phyloP scores from a whole-genome alignment of 2,888 invertebrate genomes.

The Drosophila imparisetae region DNA sequence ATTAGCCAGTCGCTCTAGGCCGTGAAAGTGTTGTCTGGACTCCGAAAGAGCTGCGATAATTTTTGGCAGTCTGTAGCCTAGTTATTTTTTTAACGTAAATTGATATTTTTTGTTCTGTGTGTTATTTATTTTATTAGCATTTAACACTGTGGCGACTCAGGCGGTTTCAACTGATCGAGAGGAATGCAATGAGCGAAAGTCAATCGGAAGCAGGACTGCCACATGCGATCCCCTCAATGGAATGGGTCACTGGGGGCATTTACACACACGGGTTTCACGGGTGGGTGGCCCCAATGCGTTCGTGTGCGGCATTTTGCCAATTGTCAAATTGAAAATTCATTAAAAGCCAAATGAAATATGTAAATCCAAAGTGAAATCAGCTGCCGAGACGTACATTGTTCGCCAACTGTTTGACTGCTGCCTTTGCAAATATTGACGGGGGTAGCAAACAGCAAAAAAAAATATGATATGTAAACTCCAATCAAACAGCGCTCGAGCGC shows the following conservation, averaged over 20 bases:
- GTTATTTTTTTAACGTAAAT: conserved; percentile 57
- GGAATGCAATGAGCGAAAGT: conserved; percentile 66
- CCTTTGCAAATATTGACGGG: conserved; percentile 68
- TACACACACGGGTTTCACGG: not conserved
- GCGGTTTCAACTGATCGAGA: conserved; percentile 12
- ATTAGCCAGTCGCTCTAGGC: conserved; percentile 82
- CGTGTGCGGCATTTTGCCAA: conserved; percentile 72
- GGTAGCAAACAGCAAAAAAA: conserved; percentile 16
- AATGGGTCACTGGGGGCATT: conserved; percentile 15
- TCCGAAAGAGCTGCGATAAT: conserved; percentile 16
- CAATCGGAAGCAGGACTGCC: conserved; percentile 46
- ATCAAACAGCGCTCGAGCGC: conserved; percentile 41
- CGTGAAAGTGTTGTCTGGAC: conserved; percentile 81
- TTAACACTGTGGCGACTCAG: conserved; percentile 66
- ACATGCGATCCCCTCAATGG: conserved; percentile 43
- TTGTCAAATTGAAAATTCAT: conserved; percentile 83
- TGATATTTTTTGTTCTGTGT: conserved; percentile 70
- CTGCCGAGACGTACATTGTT: conserved; percentile 39
- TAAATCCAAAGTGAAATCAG: conserved; percentile 57
- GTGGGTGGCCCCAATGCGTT: conserved; percentile 64
- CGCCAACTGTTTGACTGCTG: conserved; percentile 72
- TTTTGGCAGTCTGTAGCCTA: conserved; percentile 55
- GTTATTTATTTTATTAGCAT: conserved; percentile 81
- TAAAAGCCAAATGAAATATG: conserved; percentile 82
- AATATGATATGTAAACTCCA: conserved; percentile 47